Evolutionary conservation across 2,888 invertebrate species (phyloP), one percentile per base, ranked within the genome.

Genomic region (Ichneumoninae sp.): DNA sequence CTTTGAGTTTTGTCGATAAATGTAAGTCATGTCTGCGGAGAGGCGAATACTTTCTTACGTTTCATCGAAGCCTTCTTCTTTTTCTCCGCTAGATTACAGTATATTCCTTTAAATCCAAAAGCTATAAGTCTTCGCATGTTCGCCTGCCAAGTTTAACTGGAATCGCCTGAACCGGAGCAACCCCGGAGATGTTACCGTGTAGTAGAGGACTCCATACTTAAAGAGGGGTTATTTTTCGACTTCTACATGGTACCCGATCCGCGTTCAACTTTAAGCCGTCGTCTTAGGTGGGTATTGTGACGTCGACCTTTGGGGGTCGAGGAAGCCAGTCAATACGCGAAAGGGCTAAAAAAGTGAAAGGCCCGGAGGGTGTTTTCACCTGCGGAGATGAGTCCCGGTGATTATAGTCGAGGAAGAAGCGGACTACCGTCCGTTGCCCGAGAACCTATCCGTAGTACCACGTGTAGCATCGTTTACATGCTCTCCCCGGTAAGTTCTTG

Each of bases 371-470:
- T 89, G 90, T 89, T 91, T 87, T 88, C 87, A 89, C 88, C 88
- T 89, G 85, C 83, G 88, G 86, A 91, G 91, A 92, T 92, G 91
- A 91, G 89, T 86, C 88, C 78, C 86, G 86, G 86, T 90, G 91
- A 92, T 91, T 91, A 91, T 83, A 50, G 26, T 68, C 54, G 57
- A 40, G 65, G 62, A 77, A 54, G 78, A 30, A 40, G 65, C 69
- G 68, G 57, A 68, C 66, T 71, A 50, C 16, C 68, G 69, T 69
- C 60, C 52, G 72, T 80, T 71, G 65, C 71, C 30, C 33, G 70
- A 69, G 71, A 65, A 78, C 30, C 52, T 50, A 69, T 78, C 60
- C 60, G 52, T 65, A 33, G 69, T 66, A 81, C 57, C 54, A 66
- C 52, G 74, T 71, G 68, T 76, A 68, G 71, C 7, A 78, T 81